Percentiles rank a stretch among this genome's conserved stretches.
Evolutionary conservation across 1,140 invertebrate genomes (phyloP).

Genomic region (Meloidogyne hapla): DNA sequence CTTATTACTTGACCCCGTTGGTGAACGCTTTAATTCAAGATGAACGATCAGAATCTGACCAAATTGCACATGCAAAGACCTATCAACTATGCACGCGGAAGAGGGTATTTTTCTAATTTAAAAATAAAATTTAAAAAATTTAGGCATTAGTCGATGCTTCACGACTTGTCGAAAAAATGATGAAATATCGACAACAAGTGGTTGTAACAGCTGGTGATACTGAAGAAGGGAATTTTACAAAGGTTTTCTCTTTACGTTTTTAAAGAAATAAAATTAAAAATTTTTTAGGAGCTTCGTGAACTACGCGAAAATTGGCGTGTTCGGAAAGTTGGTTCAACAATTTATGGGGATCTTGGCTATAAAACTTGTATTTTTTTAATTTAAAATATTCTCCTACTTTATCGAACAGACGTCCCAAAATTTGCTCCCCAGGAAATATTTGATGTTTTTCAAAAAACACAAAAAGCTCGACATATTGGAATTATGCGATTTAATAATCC

Average conservation of each 20-base stretch:
- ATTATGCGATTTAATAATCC: background rate
- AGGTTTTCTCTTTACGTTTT: background rate
- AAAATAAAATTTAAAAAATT: background rate
- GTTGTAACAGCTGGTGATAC: background rate
- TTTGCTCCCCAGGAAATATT: slow-evolving; percentile 44
- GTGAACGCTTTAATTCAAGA: slow-evolving; percentile 22
- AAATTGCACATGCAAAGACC: slow-evolving; percentile 25
- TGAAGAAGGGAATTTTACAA: background rate
- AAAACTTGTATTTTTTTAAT: slow-evolving; percentile 40
- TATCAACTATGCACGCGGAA: slow-evolving; percentile 32
- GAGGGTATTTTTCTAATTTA: slow-evolving; percentile 28
- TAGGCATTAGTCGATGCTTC: slow-evolving; percentile 41
- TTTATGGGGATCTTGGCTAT: slow-evolving; percentile 51
- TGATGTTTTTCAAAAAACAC: slow-evolving; percentile 44
- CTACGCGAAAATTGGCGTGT: slow-evolving; percentile 51
- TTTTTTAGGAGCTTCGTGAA: slow-evolving; percentile 41
- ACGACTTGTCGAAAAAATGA: slow-evolving; percentile 33
- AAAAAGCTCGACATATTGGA: background rate
- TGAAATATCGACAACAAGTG: background rate
- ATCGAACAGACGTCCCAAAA: slow-evolving; percentile 38
- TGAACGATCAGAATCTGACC: slow-evolving; percentile 23
- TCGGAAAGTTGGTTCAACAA: slow-evolving; percentile 43
- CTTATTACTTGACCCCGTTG: slow-evolving; percentile 23
- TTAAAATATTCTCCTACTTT: background rate
- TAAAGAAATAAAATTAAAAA: background rate